phyloP scores from a whole-genome alignment of 1,140 invertebrate genomes.

The Drosophila miranda region DNA sequence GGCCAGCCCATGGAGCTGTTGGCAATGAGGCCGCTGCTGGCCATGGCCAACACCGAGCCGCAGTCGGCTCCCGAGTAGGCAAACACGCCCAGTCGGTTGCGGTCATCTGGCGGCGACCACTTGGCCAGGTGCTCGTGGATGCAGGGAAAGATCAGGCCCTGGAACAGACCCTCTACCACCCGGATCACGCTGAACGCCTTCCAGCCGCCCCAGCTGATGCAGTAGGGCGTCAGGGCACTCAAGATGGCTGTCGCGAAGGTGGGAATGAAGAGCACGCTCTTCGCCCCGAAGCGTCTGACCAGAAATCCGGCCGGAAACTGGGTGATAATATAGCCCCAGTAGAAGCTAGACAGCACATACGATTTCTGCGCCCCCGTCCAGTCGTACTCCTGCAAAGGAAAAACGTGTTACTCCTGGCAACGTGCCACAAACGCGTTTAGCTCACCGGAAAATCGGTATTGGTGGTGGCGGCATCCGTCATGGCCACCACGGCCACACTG shows the following conservation, averaged over 20 bases:
- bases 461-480: constrained; percentile 84
- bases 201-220: constrained; percentile 83
- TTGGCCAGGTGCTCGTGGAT: constrained; percentile 85
- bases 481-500: constrained; percentile 88
- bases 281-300: constrained; percentile 86
- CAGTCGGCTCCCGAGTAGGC: constrained; percentile 87
- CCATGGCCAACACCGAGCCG: constrained; percentile 88
- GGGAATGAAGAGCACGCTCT: constrained; percentile 85
- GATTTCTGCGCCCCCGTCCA: constrained; percentile 83
- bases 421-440: background rate
- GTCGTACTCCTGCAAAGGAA: constrained; percentile 69
- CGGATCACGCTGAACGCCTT: constrained; percentile 85
- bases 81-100: constrained; percentile 84
- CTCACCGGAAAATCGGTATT: constrained; percentile 65
- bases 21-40: constrained; percentile 86
- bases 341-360: constrained; percentile 86
- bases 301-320: constrained; percentile 87
- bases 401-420: background rate
- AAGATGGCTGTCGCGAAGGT: constrained; percentile 82
- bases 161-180: constrained; percentile 89
- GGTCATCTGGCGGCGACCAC: constrained; percentile 84
- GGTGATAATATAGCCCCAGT: constrained; percentile 85
- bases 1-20: constrained; percentile 88
- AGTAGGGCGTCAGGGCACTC: constrained; percentile 82
- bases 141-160: constrained; percentile 91